Conservation (phyloP, 2,888 invertebrate species). For the Lasioglossum leucozonium region DNA sequence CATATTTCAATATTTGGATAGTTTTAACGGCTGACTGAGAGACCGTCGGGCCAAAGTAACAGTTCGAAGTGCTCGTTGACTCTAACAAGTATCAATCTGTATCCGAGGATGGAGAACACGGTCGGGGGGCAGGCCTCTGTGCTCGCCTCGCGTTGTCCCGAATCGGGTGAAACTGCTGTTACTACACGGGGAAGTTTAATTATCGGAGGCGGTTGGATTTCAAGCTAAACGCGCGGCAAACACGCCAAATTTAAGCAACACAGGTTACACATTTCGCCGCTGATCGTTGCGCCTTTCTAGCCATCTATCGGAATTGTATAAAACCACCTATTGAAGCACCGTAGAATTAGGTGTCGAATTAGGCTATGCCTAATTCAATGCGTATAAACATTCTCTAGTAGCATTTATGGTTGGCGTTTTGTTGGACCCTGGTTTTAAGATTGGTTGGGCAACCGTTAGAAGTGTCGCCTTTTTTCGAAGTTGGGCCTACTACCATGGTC, state of each 20-base stretch:
- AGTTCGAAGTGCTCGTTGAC: conserved; percentile 9
- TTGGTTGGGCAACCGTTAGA: too few species aligned
- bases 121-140: not conserved
- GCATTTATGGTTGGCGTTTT: too few species aligned
- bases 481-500: too few species aligned
- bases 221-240: conserved; percentile 19
- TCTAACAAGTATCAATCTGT: conserved; percentile 33
- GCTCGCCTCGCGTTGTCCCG: not conserved
- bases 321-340: too few species aligned
- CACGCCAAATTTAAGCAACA: not conserved
- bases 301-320: not conserved
- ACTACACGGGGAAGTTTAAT: conserved; percentile 13
- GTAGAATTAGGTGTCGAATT: too few species aligned
- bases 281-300: not conserved
- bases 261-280: not conserved
- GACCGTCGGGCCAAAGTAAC: not conserved
- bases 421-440: too few species aligned
- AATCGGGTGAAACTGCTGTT: conserved; percentile 6
- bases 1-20: conserved; percentile 37
- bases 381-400: too few species aligned
- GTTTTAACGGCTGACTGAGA: not conserved
- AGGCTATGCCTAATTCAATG: too few species aligned
- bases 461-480: too few species aligned
- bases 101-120: not conserved
- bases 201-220: conserved; percentile 26